phyloP scores from a whole-genome alignment of 35 echinoderm and acorn worm species.

The Lytechinus pictus region DNA sequence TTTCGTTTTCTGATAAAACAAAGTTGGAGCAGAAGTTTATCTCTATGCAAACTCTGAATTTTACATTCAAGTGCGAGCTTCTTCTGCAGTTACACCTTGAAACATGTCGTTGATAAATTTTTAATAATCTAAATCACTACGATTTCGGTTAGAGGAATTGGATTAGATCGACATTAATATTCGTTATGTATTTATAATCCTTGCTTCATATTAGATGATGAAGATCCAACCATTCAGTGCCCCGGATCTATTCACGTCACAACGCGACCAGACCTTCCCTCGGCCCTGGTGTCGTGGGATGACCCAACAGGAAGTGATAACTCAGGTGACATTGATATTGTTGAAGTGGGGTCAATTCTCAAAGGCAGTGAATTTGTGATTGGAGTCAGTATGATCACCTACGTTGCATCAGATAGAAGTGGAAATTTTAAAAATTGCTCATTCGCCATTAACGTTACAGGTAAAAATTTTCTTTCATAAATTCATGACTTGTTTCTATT shows the following conservation, averaged over 20 bases:
- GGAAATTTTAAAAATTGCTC: not conserved
- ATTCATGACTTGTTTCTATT: too few species aligned
- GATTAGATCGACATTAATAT: too few species aligned
- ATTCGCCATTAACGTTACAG: slow-evolving; percentile 8
- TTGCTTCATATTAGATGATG: not conserved
- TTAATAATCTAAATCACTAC: too few species aligned
- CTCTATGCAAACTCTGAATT: not conserved
- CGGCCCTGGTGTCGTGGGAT: not conserved
- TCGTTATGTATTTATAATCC: not conserved
- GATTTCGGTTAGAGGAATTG: too few species aligned
- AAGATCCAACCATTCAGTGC: not conserved
- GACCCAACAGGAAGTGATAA: not conserved
- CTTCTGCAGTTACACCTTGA: too few species aligned
- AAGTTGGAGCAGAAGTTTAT: not conserved
- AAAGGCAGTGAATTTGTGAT: not conserved
- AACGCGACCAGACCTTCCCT: not conserved
- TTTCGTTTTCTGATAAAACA: too few species aligned
- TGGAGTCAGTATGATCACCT: not conserved
- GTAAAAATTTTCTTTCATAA: not conserved
- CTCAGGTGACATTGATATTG: not conserved
- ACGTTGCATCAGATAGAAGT: not conserved
- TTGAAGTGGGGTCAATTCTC: not conserved
- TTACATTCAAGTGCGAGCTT: not conserved
- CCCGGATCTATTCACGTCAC: not conserved
- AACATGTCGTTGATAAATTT: too few species aligned